Evolutionary conservation across 2,797 vertebrate genomes (phyloP).

Genomic region (Mormyrops boulengeri): DNA sequence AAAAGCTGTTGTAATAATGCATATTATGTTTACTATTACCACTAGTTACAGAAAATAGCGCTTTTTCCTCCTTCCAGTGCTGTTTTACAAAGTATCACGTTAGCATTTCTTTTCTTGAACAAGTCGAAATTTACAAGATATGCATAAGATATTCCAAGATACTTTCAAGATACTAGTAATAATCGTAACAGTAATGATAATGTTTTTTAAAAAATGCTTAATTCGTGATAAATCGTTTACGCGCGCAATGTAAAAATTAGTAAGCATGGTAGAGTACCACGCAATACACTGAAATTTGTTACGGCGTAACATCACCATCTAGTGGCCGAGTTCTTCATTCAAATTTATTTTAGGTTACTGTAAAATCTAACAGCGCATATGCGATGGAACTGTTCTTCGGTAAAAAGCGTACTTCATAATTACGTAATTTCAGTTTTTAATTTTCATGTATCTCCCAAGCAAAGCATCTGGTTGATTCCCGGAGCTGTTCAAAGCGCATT

Average conservation of each 20-base stretch:
- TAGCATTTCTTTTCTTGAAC: not conserved
- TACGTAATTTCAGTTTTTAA: not conserved
- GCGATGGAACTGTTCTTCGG: not conserved
- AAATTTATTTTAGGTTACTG: not conserved
- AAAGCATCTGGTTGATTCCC: not conserved
- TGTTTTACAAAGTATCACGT: not conserved
- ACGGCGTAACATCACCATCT: constrained; percentile 11
- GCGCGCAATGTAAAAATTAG: not conserved
- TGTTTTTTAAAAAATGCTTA: not conserved
- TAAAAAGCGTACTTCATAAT: not conserved
- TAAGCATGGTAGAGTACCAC: not conserved
- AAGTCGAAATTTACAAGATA: not conserved
- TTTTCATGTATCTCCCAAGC: not conserved
- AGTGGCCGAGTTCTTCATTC: not conserved
- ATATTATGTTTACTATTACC: not conserved
- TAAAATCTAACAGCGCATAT: not conserved
- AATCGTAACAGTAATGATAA: not conserved
- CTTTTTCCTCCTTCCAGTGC: not conserved
- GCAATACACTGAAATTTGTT: not conserved
- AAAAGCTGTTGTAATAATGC: not conserved
- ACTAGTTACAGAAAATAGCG: not conserved
- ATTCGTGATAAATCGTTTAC: not conserved
- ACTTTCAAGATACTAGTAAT: not conserved
- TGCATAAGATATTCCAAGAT: too few relatives aligned
- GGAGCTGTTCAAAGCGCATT: not conserved